Base-by-base conservation (phyloP, 2,113 vertebrate species). In the Hyperoodon ampullatus region DNA sequence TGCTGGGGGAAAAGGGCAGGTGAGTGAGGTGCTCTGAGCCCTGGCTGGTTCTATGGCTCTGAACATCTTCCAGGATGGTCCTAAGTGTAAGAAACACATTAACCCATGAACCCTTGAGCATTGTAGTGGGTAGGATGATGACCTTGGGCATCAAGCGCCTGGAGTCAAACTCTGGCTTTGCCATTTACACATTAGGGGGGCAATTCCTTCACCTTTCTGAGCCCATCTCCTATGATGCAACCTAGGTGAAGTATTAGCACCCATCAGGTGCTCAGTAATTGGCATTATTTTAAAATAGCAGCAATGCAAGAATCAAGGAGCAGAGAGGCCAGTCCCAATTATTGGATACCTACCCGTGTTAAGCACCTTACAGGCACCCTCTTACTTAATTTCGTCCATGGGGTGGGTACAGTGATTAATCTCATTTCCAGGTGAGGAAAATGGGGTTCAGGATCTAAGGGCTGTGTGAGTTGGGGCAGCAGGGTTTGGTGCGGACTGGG, bases 271-370 rank as follows among this genome's bases (percentile, higher is more conserved):
- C 35, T 75, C 65, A 11, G 3, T 14, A 84, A 81, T 35, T 24
- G n/a, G 16, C 60, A 30, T 23, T 68, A 72, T 60, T 66, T 80
- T 44, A 77, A 66, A 74, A 23, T 44, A 60, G 53, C 50, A 82
- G 63, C 91, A 72, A n/a, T 10, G 55, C 30, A 4, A 78, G 18
- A 15, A 33, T 30, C 53, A 15, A 28, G 21, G 24, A 14, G 42
- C 89, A 70, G 83, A 66, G 84, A 70, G 33, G 53, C 15, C 47
- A 33, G 26, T 70, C 3, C 21, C n/a, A 24, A 10, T 33, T 12
- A 66, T 0, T 26, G 86, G 88, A 11, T 28, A 12, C n/a, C 6
- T n/a, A 35, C 44, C 1, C 0, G 3, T 44, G n/a, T n/a, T 63
- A 24, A 53, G n/a, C 30, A 33, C 53, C 89, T 50, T 19, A 26